phyloP scores from a whole-genome alignment of 2,888 invertebrate genomes.

The Drosophila suboccidentalis region DNA sequence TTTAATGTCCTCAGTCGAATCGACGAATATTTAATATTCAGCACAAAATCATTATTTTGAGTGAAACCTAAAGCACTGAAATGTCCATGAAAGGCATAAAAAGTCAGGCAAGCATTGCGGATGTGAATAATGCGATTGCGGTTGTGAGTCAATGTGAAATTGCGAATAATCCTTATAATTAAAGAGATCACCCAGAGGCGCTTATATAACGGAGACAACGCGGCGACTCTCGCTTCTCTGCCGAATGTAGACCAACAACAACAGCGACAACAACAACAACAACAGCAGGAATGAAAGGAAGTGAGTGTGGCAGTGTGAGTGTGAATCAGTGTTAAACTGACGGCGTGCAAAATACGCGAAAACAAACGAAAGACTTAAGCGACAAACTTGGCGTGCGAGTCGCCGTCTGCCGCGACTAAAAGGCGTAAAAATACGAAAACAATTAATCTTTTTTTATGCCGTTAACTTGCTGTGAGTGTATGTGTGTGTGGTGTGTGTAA shows the following conservation, averaged over 20 bases:
- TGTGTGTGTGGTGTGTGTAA: slow-evolving; percentile 3
- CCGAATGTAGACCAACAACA: slow-evolving; percentile 55
- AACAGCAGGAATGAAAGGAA: slow-evolving; percentile 68
- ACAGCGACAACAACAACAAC: background rate
- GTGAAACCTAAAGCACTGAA: background rate
- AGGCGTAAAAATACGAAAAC: slow-evolving; percentile 58
- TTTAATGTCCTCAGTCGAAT: slow-evolving; percentile 35
- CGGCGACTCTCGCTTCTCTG: slow-evolving; percentile 32
- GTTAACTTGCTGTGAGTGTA: slow-evolving; percentile 25
- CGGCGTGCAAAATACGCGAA: slow-evolving; percentile 56
- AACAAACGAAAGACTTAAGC: slow-evolving; percentile 70
- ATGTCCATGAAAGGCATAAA: slow-evolving; percentile 16
- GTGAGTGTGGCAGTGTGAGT: slow-evolving; percentile 39
- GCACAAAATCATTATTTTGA: background rate
- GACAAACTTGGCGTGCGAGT: slow-evolving; percentile 73
- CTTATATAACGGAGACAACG: slow-evolving; percentile 50
- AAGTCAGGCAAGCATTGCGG: slow-evolving; percentile 42
- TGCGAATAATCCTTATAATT: slow-evolving; percentile 75
- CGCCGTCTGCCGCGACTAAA: slow-evolving; percentile 55
- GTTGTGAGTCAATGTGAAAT: slow-evolving; percentile 44
- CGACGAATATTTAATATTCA: slow-evolving; percentile 11
- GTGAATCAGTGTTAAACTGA: slow-evolving; percentile 40
- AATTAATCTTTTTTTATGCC: slow-evolving; percentile 54
- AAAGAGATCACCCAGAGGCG: slow-evolving; percentile 49
- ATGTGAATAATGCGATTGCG: slow-evolving; percentile 59